Conservation (phyloP, 2,113 vertebrate species). For the Taxidea taxus region DNA sequence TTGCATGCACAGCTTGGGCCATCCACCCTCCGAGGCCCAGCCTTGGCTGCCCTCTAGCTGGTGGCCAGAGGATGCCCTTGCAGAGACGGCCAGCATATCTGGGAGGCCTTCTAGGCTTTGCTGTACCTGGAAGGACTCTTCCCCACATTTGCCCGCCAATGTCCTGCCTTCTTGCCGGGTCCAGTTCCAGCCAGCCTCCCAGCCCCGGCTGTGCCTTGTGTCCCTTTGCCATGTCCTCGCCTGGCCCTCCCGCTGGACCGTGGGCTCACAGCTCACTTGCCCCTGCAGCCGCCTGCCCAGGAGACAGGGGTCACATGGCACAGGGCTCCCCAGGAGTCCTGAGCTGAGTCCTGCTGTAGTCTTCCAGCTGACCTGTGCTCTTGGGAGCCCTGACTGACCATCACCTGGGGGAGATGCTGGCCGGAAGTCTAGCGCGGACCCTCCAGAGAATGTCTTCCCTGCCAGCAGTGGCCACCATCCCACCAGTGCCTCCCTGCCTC, state of each 20-base stretch:
- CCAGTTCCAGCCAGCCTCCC: neutral
- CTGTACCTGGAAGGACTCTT: neutral
- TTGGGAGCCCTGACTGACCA: neutral
- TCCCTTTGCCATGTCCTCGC: accelerated
- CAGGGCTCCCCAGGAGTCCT: neutral
- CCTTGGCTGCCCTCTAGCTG: no score
- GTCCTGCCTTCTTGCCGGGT: neutral
- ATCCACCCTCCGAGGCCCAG: neutral
- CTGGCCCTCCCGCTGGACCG: accelerated
- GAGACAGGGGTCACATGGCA: accelerated
- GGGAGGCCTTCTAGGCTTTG: neutral
- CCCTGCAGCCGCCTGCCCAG: accelerated
- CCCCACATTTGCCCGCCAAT: accelerated
- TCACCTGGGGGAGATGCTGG: accelerated
- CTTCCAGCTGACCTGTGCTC: neutral
- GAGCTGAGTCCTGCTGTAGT: neutral
- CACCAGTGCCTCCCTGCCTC: accelerated
- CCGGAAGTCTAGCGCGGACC: neutral
- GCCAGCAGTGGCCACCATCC: accelerated
- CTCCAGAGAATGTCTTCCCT: neutral
- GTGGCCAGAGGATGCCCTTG: neutral
- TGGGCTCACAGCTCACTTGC: accelerated
- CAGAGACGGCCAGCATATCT: neutral
- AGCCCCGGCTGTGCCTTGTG: accelerated
- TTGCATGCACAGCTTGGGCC: neutral